phyloP scores from a whole-genome alignment of 2,888 invertebrate genomes.

The Scrobipalpa costella region DNA sequence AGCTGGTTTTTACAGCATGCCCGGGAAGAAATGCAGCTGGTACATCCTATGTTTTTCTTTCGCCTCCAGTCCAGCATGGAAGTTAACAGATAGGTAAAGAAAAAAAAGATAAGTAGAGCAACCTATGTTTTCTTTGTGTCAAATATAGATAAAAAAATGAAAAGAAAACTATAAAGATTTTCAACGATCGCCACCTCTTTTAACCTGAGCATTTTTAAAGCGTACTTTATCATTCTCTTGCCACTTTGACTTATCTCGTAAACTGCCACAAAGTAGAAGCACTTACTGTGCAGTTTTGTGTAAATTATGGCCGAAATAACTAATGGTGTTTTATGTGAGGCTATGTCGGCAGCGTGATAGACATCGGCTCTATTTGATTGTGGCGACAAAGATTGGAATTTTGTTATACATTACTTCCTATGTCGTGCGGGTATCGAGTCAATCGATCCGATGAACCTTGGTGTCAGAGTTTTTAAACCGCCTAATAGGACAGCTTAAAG shows the following conservation, averaged over 20 bases:
- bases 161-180: not conserved
- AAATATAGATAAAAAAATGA: not conserved
- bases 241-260: conserved; percentile 24
- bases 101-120: no score
- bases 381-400: not conserved
- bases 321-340: conserved; percentile 42
- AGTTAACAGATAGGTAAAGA: no score
- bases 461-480: no score
- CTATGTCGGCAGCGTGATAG: conserved; percentile 37
- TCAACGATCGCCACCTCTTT: not conserved
- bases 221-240: conserved; percentile 15
- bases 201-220: conserved; percentile 22
- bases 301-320: conserved; percentile 51
- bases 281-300: conserved; percentile 41
- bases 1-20: no score
- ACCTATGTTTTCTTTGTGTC: no score
- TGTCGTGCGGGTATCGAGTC: no score
- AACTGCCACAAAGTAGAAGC: conserved; percentile 46
- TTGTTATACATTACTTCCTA: not conserved
- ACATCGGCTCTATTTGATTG: not conserved
- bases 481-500: no score
- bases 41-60: no score
- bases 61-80: no score
- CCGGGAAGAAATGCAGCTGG: no score
- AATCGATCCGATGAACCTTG: no score